Evolutionary conservation across 2,888 invertebrate genomes (phyloP).

Genomic region (Agriopis marginaria): DNA sequence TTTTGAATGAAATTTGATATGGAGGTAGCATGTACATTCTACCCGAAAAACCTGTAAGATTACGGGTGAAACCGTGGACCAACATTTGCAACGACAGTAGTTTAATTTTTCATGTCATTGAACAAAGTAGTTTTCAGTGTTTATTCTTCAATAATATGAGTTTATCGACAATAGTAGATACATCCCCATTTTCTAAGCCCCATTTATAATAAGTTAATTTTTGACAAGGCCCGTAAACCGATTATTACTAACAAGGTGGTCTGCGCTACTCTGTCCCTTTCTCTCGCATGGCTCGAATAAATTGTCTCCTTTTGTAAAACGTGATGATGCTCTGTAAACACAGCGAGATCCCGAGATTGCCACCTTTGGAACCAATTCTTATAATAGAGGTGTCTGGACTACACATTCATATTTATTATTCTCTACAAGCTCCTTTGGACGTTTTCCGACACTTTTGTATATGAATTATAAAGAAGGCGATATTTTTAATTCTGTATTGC

Average conservation of each 20-base stretch:
- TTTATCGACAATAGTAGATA: slow-evolving; percentile 13
- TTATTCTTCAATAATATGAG: neutral
- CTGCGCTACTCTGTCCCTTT: slow-evolving; percentile 58
- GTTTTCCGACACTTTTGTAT: slow-evolving; percentile 52
- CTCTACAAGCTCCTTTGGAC: slow-evolving; percentile 54
- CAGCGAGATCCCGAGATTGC: slow-evolving; percentile 62
- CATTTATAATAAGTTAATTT: slow-evolving; percentile 76
- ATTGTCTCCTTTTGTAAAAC: slow-evolving; percentile 65
- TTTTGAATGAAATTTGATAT: no score
- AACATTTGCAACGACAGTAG: no score
- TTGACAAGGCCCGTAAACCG: slow-evolving; percentile 77
- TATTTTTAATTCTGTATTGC: slow-evolving; percentile 42
- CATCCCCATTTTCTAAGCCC: slow-evolving; percentile 53
- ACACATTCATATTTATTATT: slow-evolving; percentile 61
- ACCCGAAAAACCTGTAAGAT: no score
- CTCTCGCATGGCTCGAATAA: slow-evolving; percentile 59
- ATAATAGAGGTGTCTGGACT: slow-evolving; percentile 62
- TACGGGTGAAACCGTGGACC: no score
- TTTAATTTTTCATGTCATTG: no score
- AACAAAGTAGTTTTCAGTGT: no score
- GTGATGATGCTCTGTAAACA: slow-evolving; percentile 69
- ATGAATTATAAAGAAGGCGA: slow-evolving; percentile 45
- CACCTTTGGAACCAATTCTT: slow-evolving; percentile 65
- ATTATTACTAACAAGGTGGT: slow-evolving; percentile 83
- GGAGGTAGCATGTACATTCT: no score